Percentiles rank a stretch among this genome's conserved stretches.
phyloP scores from a whole-genome alignment of 2,113 vertebrate species.

The Nerophis ophidion region DNA sequence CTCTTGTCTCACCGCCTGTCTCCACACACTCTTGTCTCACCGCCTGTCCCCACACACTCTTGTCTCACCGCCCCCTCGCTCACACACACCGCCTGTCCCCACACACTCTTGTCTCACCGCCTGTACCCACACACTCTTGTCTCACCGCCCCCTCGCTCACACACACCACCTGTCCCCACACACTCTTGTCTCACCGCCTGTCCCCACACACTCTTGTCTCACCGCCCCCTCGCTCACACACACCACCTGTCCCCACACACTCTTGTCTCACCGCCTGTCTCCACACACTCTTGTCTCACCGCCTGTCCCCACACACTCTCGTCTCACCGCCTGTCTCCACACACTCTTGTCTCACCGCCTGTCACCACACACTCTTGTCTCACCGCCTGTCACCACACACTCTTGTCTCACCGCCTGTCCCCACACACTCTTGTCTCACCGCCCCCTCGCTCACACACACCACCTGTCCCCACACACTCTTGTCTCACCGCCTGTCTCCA shows the following conservation, averaged over 20 bases:
- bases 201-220: not conserved
- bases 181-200: no score
- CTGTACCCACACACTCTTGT: not conserved
- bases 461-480: not conserved
- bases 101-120: no score
- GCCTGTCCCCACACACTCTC: not conserved
- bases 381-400: accelerated
- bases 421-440: no score
- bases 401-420: not conserved
- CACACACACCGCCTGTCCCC: no score
- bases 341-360: no score
- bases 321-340: not conserved
- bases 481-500: accelerated
- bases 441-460: no score
- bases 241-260: no score
- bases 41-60: accelerated
- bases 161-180: no score
- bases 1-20: no score
- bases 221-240: accelerated
- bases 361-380: not conserved
- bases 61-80: not conserved
- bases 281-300: not conserved
- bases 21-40: not conserved
- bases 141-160: accelerated
- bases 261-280: no score